Conservation (phyloP, 92 coral and sea anemone species). For the Plumapathes pennacea region DNA sequence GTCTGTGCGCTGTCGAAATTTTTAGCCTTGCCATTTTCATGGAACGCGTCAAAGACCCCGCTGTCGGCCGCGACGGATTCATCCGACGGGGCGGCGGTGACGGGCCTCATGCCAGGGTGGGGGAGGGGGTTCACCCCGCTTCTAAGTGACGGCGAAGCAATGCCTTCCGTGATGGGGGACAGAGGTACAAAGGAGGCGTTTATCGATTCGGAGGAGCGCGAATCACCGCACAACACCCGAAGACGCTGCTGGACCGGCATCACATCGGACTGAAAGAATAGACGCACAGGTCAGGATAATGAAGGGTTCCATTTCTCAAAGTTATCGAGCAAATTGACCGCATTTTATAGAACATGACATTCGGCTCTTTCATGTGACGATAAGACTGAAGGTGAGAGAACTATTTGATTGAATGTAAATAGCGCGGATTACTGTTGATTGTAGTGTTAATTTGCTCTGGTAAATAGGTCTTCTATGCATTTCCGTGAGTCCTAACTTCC, state of each 20-base stretch:
- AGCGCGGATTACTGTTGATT: too few species aligned
- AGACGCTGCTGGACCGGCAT: slow-evolving; percentile 68
- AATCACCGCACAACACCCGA: slow-evolving; percentile 63
- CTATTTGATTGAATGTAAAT: too few species aligned
- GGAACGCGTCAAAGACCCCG: slow-evolving; percentile 96
- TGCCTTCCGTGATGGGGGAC: slow-evolving; percentile 88
- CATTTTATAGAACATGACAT: too few species aligned
- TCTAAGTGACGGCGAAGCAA: slow-evolving; percentile 70
- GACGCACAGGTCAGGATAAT: too few species aligned
- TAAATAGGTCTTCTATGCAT: too few species aligned
- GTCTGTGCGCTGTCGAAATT: slow-evolving; percentile 67
- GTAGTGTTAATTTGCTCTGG: too few species aligned
- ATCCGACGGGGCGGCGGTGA: slow-evolving; percentile 95
- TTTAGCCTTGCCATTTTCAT: slow-evolving; percentile 80
- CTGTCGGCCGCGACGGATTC: slow-evolving; percentile 99
- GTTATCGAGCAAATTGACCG: too few species aligned
- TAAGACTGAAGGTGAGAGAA: too few species aligned
- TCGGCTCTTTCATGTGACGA: too few species aligned
- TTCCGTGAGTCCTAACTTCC: too few species aligned
- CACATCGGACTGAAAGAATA: slow-evolving; percentile 63
- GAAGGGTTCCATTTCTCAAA: too few species aligned
- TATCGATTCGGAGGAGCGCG: slow-evolving; percentile 78
- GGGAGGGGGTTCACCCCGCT: slow-evolving; percentile 63
- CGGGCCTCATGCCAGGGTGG: slow-evolving; percentile 62
- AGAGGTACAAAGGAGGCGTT: slow-evolving; percentile 68